These are phyloP conservation scores for Halichoerus grypus DNA, from an alignment of 2,113 vertebrate genomes.

Conservation along the genomic window DNA sequence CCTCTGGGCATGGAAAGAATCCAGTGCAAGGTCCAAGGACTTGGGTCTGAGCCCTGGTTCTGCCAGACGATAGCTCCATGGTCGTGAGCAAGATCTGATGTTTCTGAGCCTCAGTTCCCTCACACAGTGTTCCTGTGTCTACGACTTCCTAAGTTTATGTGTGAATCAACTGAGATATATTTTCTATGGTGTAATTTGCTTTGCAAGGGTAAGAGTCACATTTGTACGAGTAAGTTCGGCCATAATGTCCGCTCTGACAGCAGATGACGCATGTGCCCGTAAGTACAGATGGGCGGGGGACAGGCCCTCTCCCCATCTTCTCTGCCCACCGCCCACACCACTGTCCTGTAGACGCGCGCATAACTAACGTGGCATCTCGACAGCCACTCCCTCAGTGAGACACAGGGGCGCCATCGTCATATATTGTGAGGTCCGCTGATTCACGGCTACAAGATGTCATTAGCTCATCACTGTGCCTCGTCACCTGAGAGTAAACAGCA, in stretches of 20 bases:
- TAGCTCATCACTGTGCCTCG: neutral
- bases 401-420: neutral
- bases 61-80: neutral
- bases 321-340: neutral
- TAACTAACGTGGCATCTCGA: constrained; percentile 42
- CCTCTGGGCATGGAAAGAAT: rapidly evolving
- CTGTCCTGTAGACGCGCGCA: neutral
- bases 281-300: neutral
- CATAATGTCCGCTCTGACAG: neutral
- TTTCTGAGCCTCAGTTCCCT: neutral
- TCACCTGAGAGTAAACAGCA: constrained; percentile 10
- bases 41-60: neutral
- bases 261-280: neutral
- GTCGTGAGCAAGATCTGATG: rapidly evolving
- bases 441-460: neutral
- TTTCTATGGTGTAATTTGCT: too few relatives aligned
- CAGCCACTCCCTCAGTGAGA: neutral
- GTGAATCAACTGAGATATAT: neutral
- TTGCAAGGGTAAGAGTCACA: neutral
- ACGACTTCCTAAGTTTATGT: neutral
- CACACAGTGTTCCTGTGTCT: neutral
- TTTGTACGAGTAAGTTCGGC: neutral
- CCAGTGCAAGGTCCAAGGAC: too few relatives aligned
- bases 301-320: neutral
- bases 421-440: constrained; percentile 30